phyloP scores from a whole-genome alignment of 1,140 invertebrate genomes.

The Ceratosolen solmsi region DNA sequence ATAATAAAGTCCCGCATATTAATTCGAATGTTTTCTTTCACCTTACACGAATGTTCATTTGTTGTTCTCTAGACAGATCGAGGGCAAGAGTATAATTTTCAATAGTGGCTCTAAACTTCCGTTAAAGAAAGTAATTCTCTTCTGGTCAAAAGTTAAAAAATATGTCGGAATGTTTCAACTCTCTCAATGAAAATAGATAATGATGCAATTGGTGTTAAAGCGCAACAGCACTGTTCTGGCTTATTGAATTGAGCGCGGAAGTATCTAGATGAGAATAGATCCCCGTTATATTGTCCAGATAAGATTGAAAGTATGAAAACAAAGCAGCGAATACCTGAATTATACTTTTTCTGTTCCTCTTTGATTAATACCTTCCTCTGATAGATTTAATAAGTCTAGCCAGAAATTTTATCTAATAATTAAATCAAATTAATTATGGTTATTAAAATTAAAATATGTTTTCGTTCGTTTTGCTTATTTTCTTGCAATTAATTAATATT shows the following conservation, averaged over 20 bases:
- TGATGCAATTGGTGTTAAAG: slow-evolving; percentile 28
- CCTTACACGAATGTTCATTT: not conserved
- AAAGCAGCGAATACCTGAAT: slow-evolving; percentile 9
- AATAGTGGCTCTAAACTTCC: not conserved
- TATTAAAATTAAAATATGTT: no score
- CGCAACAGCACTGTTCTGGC: not conserved
- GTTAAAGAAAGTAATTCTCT: not conserved
- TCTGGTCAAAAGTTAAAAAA: slow-evolving; percentile 15
- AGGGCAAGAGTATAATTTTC: not conserved
- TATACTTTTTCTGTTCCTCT: not conserved
- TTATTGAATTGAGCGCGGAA: slow-evolving; percentile 40
- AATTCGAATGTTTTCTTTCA: not conserved
- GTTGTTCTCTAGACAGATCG: not conserved
- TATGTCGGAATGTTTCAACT: slow-evolving; percentile 23
- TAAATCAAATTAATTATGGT: no score
- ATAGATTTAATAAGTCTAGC: no score
- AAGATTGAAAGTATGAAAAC: slow-evolving; percentile 38
- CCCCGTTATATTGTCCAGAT: not conserved
- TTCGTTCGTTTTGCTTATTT: no score
- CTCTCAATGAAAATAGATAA: slow-evolving; percentile 39
- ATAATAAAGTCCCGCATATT: not conserved
- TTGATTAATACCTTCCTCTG: no score
- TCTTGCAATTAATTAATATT: no score
- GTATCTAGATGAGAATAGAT: not conserved
- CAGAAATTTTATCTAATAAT: no score